Evolutionary conservation across 2,888 invertebrate species (phyloP).

Genomic region (Abrostola tripartita): DNA sequence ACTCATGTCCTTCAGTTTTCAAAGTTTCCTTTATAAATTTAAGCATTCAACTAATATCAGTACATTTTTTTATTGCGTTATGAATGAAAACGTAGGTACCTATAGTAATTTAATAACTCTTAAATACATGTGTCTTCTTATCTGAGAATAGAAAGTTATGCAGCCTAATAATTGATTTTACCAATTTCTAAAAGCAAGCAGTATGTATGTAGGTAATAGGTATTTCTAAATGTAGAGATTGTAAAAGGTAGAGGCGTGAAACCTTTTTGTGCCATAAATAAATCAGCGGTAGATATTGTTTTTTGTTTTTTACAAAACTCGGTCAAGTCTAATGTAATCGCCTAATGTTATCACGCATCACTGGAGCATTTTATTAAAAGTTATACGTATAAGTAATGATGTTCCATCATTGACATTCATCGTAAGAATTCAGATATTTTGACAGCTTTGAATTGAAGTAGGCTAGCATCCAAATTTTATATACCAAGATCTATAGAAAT

Average conservation of each 20-base stretch:
- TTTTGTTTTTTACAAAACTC: slow-evolving; percentile 8
- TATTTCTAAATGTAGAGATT: neutral
- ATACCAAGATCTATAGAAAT: too few species aligned
- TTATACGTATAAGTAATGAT: too few species aligned
- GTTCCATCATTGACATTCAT: too few species aligned
- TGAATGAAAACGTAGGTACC: too few species aligned
- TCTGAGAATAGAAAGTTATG: neutral
- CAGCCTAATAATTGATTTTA: neutral
- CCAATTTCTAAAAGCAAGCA: neutral
- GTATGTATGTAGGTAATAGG: neutral
- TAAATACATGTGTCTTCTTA: too few species aligned
- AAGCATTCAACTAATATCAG: too few species aligned
- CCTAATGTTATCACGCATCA: slow-evolving; percentile 13
- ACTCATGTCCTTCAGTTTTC: too few species aligned
- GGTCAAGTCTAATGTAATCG: slow-evolving; percentile 26
- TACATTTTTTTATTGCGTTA: too few species aligned
- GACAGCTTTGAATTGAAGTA: slow-evolving; percentile 23
- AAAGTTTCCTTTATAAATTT: too few species aligned
- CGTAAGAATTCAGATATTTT: neutral
- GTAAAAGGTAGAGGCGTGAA: slow-evolving; percentile 1
- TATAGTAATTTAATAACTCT: too few species aligned
- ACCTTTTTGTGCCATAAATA: slow-evolving; percentile 9
- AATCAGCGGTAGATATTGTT: slow-evolving; percentile 6
- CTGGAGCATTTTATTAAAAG: too few species aligned
- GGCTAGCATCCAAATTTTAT: neutral